phyloP scores from a whole-genome alignment of 1,140 invertebrate species.

The Uloborus diversus region DNA sequence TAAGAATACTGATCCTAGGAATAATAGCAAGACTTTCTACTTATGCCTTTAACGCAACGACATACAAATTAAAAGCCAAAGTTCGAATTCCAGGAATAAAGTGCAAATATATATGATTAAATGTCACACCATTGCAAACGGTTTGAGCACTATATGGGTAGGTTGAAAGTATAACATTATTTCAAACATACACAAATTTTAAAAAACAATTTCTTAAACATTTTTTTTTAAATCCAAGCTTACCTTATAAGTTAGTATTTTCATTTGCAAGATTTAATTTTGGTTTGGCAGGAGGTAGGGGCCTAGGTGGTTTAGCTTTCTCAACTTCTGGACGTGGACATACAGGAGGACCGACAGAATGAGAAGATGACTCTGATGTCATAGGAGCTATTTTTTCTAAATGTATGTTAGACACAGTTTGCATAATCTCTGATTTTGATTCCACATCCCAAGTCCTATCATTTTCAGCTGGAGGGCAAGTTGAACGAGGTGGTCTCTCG shows the following conservation, averaged over 20 bases:
- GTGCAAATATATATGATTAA: too few species aligned
- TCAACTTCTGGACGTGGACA: constrained; percentile 15
- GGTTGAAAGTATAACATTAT: too few species aligned
- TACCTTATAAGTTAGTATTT: constrained; percentile 44
- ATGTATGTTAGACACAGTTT: background rate
- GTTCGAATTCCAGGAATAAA: too few species aligned
- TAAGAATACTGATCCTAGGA: too few species aligned
- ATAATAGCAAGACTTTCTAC: too few species aligned
- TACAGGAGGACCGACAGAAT: background rate
- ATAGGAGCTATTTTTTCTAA: too few species aligned
- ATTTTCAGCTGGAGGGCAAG: background rate
- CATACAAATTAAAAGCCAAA: too few species aligned
- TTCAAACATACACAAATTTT: too few species aligned
- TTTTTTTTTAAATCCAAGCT: background rate
- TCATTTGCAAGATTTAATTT: constrained; percentile 19
- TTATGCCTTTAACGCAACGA: too few species aligned
- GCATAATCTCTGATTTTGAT: background rate
- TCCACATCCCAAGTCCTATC: background rate
- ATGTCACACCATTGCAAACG: too few species aligned
- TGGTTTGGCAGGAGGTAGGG: constrained; percentile 43
- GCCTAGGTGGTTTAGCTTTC: constrained; percentile 30
- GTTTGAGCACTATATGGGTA: too few species aligned
- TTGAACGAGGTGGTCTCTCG: constrained; percentile 27
- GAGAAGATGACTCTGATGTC: background rate
- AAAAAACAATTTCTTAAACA: background rate